phyloP scores from a whole-genome alignment of 2,888 invertebrate genomes.

The Phengaris alcon region DNA sequence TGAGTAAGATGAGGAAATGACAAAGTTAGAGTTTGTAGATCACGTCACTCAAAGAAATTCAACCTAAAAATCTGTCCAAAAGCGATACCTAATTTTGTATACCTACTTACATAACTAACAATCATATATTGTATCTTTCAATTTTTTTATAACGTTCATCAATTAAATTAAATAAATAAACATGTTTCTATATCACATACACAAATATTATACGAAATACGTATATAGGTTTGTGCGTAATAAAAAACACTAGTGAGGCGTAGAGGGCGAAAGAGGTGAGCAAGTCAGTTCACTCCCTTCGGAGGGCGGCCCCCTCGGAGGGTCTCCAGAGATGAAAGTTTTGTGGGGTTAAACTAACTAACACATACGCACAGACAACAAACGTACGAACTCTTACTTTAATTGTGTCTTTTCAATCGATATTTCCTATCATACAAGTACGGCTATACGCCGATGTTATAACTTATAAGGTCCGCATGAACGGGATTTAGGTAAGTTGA shows the following conservation, averaged over 20 bases:
- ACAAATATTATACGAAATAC: not conserved
- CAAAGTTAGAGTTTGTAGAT: no score
- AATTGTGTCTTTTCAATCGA: slow-evolving; percentile 80
- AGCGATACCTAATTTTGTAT: no score
- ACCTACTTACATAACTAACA: no score
- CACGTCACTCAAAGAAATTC: no score
- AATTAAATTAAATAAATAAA: no score
- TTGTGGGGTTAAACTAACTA: slow-evolving; percentile 73
- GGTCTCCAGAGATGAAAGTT: slow-evolving; percentile 77
- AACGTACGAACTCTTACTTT: slow-evolving; percentile 77
- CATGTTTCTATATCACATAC: not conserved
- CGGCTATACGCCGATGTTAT: not conserved
- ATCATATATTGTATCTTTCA: no score
- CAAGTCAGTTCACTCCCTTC: slow-evolving; percentile 78
- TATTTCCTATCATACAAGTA: slow-evolving; percentile 45
- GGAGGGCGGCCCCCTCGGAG: slow-evolving; percentile 57
- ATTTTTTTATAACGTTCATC: no score
- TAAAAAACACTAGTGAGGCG: slow-evolving; percentile 58
- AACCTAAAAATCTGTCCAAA: no score
- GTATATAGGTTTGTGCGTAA: slow-evolving; percentile 36
- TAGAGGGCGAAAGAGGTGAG: slow-evolving; percentile 78
- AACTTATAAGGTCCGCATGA: not conserved
- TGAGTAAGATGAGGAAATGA: no score
- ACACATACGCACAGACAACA: slow-evolving; percentile 71
- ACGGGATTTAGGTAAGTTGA: not conserved